Base-by-base conservation (phyloP, 2,797 vertebrate species). In the Semotilus atromaculatus region DNA sequence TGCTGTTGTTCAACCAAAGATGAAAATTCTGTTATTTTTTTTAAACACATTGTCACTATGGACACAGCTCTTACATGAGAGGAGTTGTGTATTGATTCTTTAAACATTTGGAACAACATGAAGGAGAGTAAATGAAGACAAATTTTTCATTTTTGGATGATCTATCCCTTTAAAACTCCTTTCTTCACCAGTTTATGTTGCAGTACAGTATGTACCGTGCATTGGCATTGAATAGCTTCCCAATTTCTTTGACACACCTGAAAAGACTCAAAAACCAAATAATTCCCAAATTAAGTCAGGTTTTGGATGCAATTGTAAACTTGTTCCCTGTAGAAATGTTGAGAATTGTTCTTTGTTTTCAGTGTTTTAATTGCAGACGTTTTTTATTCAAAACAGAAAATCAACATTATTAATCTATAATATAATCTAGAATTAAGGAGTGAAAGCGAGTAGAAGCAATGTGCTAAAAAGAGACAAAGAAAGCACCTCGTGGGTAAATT, bases 381-480 rank as follows among this genome's bases (percentile, higher is more conserved):
- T 23, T 36, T 58, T 40, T 14, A 64, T 48, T 72, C 23, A 75
- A 66, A 84, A 70, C 45, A 45, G 34, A 26, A 45, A 77, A 68
- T 67, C 60, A 38, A 23, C 31, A 58, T 26, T 60, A 21, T 23
- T 31, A 72, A 40, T 58, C 34, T 80, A n/a, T 60, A 2, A 53
- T 29, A 36, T 72, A 29, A 82, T 66, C 23, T 68, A 40, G 45
- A 77, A 66, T 21, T 48, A 4, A 71, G 51, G 38, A 1, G 26
- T 78, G 21, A 70, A 77, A 83, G 43, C 43, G 64, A 83, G 7
- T 66, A 40, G 16, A 74, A 74, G n/a, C 40, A 26, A 38, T 60
- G 58, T 74, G 60, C 23, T 26, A 16, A 31, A 62, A 36, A 53
- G 8, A 51, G 13, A 26, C 4, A 36, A 66, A 62, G 31, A 77